Conservation (phyloP, 1,140 invertebrate species). For the Gryllus bimaculatus region DNA sequence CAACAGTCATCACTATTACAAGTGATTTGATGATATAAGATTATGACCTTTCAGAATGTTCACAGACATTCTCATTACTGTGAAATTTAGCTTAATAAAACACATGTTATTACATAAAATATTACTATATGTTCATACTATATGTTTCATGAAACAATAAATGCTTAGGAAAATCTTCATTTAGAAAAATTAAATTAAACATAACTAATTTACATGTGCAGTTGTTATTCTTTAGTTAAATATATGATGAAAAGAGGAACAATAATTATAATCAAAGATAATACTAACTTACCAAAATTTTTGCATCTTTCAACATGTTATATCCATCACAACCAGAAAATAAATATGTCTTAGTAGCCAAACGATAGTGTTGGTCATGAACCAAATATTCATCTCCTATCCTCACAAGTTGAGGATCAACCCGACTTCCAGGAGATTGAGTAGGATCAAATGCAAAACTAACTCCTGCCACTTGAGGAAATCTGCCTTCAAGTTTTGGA, state of each 20-base stretch:
- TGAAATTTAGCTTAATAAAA: too few relatives aligned
- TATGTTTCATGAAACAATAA: too few relatives aligned
- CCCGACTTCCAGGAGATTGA: constrained; percentile 54
- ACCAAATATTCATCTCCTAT: constrained; percentile 77
- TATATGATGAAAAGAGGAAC: background rate
- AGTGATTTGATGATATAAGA: too few relatives aligned
- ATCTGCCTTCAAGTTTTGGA: constrained; percentile 71
- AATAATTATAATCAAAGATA: background rate
- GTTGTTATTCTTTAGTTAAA: too few relatives aligned
- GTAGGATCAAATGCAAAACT: constrained; percentile 76
- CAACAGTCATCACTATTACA: too few relatives aligned
- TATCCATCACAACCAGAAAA: constrained; percentile 76
- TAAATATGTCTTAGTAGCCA: constrained; percentile 76
- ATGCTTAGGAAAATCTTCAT: too few relatives aligned
- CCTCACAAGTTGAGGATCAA: constrained; percentile 61
- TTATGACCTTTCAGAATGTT: too few relatives aligned
- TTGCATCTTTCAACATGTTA: constrained; percentile 60
- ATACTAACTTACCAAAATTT: constrained; percentile 49
- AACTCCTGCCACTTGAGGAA: constrained; percentile 72
- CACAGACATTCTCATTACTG: too few relatives aligned
- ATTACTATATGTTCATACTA: too few relatives aligned
- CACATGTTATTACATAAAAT: too few relatives aligned
- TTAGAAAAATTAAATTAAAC: too few relatives aligned
- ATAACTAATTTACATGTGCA: too few relatives aligned
- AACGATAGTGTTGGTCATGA: constrained; percentile 57